Percentiles rank a stretch among this genome's conserved stretches.
These are phyloP conservation scores for Notothenia coriiceps DNA, from an alignment of 2,113 vertebrate genomes.

Conservation along the genomic window DNA sequence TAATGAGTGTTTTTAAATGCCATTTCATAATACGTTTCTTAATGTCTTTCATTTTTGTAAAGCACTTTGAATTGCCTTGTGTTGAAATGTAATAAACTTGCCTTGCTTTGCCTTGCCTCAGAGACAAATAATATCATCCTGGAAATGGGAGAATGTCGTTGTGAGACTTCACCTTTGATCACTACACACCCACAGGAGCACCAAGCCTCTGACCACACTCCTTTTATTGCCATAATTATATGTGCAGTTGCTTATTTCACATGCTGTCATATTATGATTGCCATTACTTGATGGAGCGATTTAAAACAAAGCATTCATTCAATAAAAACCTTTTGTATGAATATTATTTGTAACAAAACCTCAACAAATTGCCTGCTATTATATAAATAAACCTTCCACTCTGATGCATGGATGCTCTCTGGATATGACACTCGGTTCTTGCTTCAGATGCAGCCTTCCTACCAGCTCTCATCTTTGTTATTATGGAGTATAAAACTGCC, in stretches of 20 bases:
- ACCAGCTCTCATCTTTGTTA: constrained; percentile 64
- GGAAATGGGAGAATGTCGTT: constrained; percentile 30
- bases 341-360: constrained; percentile 46
- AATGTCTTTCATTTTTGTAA: no score
- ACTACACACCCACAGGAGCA: constrained; percentile 45
- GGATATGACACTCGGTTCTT: constrained; percentile 32
- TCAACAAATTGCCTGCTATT: constrained; percentile 55
- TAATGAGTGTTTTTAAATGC: no score
- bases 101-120: background rate
- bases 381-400: constrained; percentile 40
- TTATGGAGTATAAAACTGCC: constrained; percentile 58
- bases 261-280: constrained; percentile 47
- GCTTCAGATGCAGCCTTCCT: constrained; percentile 37
- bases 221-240: constrained; percentile 62
- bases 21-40: no score
- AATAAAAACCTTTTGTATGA: constrained; percentile 52
- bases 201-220: constrained; percentile 59
- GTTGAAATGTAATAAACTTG: no score
- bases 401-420: constrained; percentile 45
- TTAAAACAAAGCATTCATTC: constrained; percentile 41
- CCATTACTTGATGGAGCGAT: constrained; percentile 43
- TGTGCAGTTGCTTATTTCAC: constrained; percentile 51
- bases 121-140: constrained; percentile 52
- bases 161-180: constrained; percentile 42
- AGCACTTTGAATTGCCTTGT: no score